phyloP scores from a whole-genome alignment of 2,888 invertebrate genomes.

The Trisateles emortualis region DNA sequence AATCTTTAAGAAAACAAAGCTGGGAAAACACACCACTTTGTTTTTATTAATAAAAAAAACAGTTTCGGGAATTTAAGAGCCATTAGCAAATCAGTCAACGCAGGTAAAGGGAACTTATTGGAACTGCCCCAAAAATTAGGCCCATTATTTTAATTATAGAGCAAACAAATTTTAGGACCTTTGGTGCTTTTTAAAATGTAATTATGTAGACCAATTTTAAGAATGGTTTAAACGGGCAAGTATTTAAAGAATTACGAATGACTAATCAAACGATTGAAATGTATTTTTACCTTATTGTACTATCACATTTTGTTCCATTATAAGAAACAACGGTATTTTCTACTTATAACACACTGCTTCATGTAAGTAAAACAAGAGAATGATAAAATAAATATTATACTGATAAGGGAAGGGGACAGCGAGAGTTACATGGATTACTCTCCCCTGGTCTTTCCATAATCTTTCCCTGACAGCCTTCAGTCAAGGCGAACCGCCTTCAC shows the following conservation, averaged over 20 bases:
- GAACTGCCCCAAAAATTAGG: constrained; percentile 72
- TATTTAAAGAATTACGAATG: constrained; percentile 6
- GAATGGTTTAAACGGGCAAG: constrained; percentile 14
- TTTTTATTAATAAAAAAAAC: constrained; percentile 42
- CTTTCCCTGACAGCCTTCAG: constrained; percentile 70
- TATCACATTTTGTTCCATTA: background rate
- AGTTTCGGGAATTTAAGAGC: constrained; percentile 50
- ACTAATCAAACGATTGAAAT: background rate
- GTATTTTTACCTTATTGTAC: background rate
- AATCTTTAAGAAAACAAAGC: constrained; percentile 72
- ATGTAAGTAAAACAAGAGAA: background rate
- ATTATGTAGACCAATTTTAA: constrained; percentile 33
- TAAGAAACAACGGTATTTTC: background rate
- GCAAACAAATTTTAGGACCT: constrained; percentile 66
- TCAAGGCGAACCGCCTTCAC: constrained; percentile 61
- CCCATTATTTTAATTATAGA: constrained; percentile 83
- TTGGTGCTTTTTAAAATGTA: constrained; percentile 45
- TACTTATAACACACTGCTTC: background rate
- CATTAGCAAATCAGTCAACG: constrained; percentile 75
- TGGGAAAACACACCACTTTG: constrained; percentile 41
- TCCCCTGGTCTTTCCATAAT: constrained; percentile 61
- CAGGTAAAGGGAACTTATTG: constrained; percentile 77
- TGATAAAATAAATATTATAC: constrained; percentile 5
- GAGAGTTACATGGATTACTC: constrained; percentile 56
- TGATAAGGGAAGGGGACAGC: constrained; percentile 36